Base-by-base conservation (phyloP, 92 coral and sea anemone species). In the Bergia sp. region DNA sequence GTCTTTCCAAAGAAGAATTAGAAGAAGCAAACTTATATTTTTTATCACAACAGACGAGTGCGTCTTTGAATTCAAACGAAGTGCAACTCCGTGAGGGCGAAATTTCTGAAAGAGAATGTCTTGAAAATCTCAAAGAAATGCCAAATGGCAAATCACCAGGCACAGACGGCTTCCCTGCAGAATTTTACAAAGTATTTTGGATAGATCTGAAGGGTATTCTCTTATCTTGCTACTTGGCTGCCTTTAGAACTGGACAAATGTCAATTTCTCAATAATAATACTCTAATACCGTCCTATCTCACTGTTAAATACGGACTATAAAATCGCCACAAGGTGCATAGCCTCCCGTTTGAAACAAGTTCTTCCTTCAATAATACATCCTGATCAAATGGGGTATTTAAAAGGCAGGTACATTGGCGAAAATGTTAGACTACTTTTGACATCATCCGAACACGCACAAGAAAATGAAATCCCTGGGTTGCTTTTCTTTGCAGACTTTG, bases 221-320 rank as follows among this genome's bases (percentile, higher is more conserved):
- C 29, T 29, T 69, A 69, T 69, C 74, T 69, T 69, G 74, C 74
- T n/a, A 18, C 74, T 9, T 7, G 37, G 0, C 1, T 18, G 74
- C 74, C 10, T 69, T 69, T 7, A 69, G 10, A 7, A 69, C 36
- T 7, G 74, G 74, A 29, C 29, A 29, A 29, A 69, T 69, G 74
- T 69, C 74, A 0, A 18, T n/a, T 5, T 69, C 74, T 5, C 74
- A 69, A 69, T 15, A 29, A 29, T 29, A 29, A 29, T 29, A 29
- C 29, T 29, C 29, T 29, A 29, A 29, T 29, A 29, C 29, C 29
- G 29, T 29, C 29, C 29, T 29, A 29, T 29, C 29, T 29, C 29
- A 29, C 29, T 29, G 5, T 73, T 86, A 13, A 86, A 86, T 29
- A 76, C 82, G 47, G 89, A 86, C 15, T 86, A 86, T 75, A 86